Evolutionary conservation across 1,140 invertebrate genomes (phyloP).

Genomic region (Popillia japonica): DNA sequence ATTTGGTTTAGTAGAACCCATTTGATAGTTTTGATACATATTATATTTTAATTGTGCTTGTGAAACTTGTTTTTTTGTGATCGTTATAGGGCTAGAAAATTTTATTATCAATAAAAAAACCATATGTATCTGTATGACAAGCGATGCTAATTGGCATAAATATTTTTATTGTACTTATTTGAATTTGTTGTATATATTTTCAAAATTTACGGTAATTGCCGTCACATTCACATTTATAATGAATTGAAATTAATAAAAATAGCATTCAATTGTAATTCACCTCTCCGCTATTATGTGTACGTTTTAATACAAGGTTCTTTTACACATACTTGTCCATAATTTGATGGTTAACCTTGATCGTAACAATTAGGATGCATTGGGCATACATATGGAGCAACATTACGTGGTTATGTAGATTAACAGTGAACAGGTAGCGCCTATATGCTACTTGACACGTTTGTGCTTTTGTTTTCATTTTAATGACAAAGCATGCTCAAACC

Average conservation of each 20-base stretch:
- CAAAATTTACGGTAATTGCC: too few species aligned
- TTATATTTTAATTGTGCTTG: too few species aligned
- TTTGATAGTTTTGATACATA: too few species aligned
- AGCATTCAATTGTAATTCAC: neutral
- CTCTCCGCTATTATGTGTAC: neutral
- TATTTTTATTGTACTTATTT: too few species aligned
- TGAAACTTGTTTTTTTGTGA: too few species aligned
- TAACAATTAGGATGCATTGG: neutral
- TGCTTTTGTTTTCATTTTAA: conserved; percentile 21
- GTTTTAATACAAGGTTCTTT: neutral
- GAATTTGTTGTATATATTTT: too few species aligned
- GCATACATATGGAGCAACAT: conserved; percentile 5
- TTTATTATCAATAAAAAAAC: too few species aligned
- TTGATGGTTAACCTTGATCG: conserved; percentile 15
- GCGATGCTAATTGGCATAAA: too few species aligned
- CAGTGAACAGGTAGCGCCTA: conserved; percentile 4
- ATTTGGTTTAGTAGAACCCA: too few species aligned
- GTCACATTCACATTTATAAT: too few species aligned
- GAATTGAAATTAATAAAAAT: neutral
- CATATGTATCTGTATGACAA: too few species aligned
- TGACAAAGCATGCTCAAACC: neutral
- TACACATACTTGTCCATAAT: neutral
- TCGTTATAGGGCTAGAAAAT: too few species aligned
- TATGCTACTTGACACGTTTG: conserved; percentile 23
- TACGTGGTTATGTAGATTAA: conserved; percentile 22